A percentile compares a stretch with the other conserved stretches of the same genome.
phyloP scores from a whole-genome alignment of 2,797 vertebrate species.

The Notolabrus celidotus region DNA sequence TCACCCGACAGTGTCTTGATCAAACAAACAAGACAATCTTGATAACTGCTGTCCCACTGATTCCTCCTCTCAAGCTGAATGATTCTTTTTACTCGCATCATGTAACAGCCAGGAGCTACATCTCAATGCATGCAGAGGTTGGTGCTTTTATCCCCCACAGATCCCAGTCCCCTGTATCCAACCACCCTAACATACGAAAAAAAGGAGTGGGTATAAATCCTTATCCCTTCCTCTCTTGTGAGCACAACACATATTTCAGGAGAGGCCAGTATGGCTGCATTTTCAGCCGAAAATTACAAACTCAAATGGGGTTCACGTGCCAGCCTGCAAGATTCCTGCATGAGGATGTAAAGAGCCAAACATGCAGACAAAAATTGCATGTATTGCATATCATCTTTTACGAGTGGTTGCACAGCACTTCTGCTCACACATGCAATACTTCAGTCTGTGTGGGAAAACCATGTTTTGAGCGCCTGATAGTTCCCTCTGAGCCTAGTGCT shows the following conservation, averaged over 20 bases:
- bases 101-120: background rate
- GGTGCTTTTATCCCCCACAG: background rate
- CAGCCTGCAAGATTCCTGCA: too few species aligned
- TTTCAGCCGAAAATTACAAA: too few species aligned
- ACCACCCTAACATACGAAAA: background rate
- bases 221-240: background rate
- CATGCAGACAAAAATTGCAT: too few species aligned
- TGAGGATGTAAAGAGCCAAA: too few species aligned
- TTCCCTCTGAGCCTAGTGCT: too few species aligned
- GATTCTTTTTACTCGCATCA: background rate
- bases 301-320: too few species aligned
- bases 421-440: too few species aligned
- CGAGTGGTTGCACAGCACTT: too few species aligned
- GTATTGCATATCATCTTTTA: too few species aligned
- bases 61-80: background rate
- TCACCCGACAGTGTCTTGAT: constrained; percentile 20
- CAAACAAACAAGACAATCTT: constrained; percentile 14
- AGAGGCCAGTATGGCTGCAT: too few species aligned
- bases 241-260: background rate
- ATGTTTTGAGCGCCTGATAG: too few species aligned
- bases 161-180: background rate
- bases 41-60: background rate
- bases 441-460: too few species aligned
- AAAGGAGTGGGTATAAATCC: background rate
- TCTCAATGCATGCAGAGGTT: background rate